Base-by-base conservation (phyloP, 2,113 vertebrate species). In the Sorex araneus region DNA sequence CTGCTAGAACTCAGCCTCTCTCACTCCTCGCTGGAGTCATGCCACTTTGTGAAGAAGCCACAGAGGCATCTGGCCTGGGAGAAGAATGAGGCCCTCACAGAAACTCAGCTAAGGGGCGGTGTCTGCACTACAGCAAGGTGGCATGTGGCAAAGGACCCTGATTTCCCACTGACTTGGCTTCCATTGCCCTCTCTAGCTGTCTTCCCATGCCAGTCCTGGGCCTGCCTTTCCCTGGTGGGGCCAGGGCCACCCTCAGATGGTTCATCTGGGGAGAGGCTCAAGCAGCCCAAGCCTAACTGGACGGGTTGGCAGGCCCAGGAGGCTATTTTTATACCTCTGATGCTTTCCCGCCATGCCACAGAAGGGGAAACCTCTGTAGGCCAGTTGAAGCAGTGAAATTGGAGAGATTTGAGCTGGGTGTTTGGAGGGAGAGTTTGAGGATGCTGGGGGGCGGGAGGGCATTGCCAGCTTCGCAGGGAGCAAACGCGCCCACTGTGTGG, bases 1-100 rank as follows among this genome's bases (percentile, higher is more conserved):
- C 89, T 75, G 81, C 76, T 86, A 13, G 86, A 47, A 34, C 32
- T 75, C 87, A 27, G 69, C 13, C 76, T 45, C 92, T 63, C 45
- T 9, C 9, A 15, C 54, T 79, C 70, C 75, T 90, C 8, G 15
- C 45, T 21, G 75, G 36, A 45, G 34, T 34, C 43, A 6, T 4
- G 15, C 18, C 0, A 7, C 13, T 2, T 71, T 75, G 67, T 74
- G 50, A 86, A 73, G n/a, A 63, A 79, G 11, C 45, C 81, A 47
- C 43, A 11, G 19, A 36, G 40, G 67, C 57, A 32, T 11, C 2
- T 10, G 34, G 19, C 80, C 64, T 19, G 15, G 13, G 69, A 57
- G 64, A 43, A 32, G 12, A 28, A 9, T 8, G 6, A 30, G 50
- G 28, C 18, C 47, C 50, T 70, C 25, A 1, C 16, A 6, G 8